Conservation (phyloP, 2,888 invertebrate genomes). For the Eupithecia vulgata region DNA sequence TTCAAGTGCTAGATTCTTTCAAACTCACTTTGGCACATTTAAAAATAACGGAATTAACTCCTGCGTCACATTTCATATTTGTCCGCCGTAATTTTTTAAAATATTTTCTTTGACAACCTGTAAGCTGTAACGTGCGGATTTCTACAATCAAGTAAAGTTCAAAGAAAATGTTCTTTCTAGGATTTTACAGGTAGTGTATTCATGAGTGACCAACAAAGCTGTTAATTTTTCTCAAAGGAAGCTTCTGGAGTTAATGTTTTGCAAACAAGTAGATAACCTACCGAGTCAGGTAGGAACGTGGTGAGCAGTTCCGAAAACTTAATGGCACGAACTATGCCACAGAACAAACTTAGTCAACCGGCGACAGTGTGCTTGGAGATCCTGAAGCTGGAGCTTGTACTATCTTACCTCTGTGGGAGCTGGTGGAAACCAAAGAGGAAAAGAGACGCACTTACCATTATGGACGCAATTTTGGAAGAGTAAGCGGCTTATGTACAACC, state of each 20-base stretch:
- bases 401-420: background rate
- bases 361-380: background rate
- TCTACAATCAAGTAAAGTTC: background rate
- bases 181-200: background rate
- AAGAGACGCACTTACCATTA: background rate
- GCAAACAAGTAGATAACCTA: background rate
- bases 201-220: background rate
- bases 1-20: too few species aligned
- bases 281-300: background rate
- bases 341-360: slow-evolving; percentile 1
- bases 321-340: background rate
- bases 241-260: slow-evolving; percentile 18
- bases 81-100: too few species aligned
- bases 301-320: background rate
- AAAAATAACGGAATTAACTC: too few species aligned
- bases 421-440: background rate
- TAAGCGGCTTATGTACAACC: background rate
- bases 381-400: background rate
- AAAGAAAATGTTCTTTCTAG: background rate
- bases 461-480: background rate
- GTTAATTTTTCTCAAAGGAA: background rate
- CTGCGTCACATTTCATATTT: too few species aligned
- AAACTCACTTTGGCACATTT: too few species aligned
- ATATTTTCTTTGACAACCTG: too few species aligned
- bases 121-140: too few species aligned